phyloP scores from a whole-genome alignment of 2,113 vertebrate genomes.

The Stictonetta naevosa region DNA sequence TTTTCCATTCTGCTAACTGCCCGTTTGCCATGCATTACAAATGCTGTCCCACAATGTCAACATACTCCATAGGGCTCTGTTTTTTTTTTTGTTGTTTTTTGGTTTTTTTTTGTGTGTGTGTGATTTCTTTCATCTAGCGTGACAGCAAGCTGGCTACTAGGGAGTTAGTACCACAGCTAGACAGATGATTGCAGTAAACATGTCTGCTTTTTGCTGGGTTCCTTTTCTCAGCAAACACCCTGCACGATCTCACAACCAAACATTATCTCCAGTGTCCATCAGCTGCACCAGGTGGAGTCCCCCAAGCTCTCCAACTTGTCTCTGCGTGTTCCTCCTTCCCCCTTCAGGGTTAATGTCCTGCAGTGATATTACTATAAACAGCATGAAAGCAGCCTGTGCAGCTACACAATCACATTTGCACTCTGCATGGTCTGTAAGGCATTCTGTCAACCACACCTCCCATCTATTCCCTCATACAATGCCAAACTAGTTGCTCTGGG shows the following conservation, averaged over 20 bases:
- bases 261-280: not conserved
- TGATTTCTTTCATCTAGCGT: not conserved
- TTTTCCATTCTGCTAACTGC: not conserved
- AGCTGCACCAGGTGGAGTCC: not conserved
- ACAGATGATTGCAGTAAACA: not conserved
- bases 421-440: not conserved
- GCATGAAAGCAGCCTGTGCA: not conserved
- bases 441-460: not conserved
- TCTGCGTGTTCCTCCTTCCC: fast-evolving
- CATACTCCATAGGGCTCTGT: not conserved
- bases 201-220: not conserved
- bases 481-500: not conserved
- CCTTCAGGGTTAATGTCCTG: not conserved
- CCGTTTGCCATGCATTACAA: not conserved
- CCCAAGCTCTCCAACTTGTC: not conserved
- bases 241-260: not conserved
- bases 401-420: not conserved
- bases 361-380: not conserved
- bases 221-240: not conserved
- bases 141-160: not conserved
- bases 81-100: too few species aligned
- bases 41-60: not conserved
- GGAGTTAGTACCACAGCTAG: not conserved
- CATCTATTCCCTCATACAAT: too few species aligned
- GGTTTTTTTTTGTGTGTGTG: too few species aligned